A percentile compares a stretch with the other conserved stretches of the same genome.
These are phyloP conservation scores for Aplocera efformata DNA, from an alignment of 2,888 invertebrate species.

Conservation along the genomic window DNA sequence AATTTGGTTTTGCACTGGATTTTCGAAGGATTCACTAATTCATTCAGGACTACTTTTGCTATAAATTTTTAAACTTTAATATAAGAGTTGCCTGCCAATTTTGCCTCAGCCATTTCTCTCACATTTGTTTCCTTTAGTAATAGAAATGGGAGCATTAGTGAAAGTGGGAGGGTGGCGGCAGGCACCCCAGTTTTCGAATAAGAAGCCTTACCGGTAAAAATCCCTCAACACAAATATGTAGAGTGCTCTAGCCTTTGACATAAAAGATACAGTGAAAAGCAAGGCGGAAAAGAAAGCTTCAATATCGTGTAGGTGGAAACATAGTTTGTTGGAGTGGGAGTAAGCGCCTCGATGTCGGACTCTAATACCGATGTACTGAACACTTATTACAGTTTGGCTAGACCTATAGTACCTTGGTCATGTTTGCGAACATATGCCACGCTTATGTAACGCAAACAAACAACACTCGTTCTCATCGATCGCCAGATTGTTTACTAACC, in stretches of 20 bases:
- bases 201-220: slow-evolving; percentile 16
- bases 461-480: slow-evolving; percentile 29
- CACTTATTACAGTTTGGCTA: slow-evolving; percentile 21
- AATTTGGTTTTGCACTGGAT: too few species aligned
- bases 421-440: slow-evolving; percentile 30
- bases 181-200: slow-evolving; percentile 7
- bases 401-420: slow-evolving; percentile 29
- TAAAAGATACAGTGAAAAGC: slow-evolving; percentile 24
- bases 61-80: too few species aligned
- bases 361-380: slow-evolving; percentile 7
- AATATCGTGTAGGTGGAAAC: slow-evolving; percentile 34
- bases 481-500: slow-evolving; percentile 22
- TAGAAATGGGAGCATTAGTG: slow-evolving; percentile 16
- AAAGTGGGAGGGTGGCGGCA: slow-evolving; percentile 4
- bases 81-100: too few species aligned
- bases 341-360: slow-evolving; percentile 25
- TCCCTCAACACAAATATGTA: slow-evolving; percentile 11
- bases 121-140: slow-evolving; percentile 11
- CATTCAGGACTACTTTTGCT: too few species aligned
- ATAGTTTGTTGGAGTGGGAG: slow-evolving; percentile 31
- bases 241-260: slow-evolving; percentile 17
- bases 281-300: slow-evolving; percentile 32
- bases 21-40: too few species aligned
- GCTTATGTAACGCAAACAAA: slow-evolving; percentile 31
- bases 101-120: slow-evolving; percentile 4